These are phyloP conservation scores for Gorsachius magnificus DNA, from an alignment of 2,797 vertebrate species.

Conservation along the genomic window DNA sequence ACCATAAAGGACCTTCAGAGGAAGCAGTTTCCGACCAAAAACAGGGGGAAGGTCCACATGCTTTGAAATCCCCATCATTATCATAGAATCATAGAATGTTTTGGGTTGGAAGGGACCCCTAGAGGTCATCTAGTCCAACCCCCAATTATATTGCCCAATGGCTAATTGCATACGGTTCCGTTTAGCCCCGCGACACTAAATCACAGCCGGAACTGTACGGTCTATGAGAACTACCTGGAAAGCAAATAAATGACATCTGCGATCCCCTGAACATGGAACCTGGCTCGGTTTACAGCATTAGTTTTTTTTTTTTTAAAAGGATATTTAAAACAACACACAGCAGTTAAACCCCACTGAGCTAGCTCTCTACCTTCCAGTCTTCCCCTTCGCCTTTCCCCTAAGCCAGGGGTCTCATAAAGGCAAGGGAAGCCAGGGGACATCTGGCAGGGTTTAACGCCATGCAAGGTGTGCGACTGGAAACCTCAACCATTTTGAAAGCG, in stretches of 20 bases:
- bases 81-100: no score
- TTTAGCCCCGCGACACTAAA: background rate
- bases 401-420: background rate
- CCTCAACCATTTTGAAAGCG: background rate
- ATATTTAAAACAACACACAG: background rate
- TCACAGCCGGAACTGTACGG: background rate
- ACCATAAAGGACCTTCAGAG: background rate
- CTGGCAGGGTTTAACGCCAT: background rate
- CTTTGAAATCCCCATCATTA: background rate
- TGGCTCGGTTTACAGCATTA: conserved; percentile 10
- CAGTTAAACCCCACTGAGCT: background rate
- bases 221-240: conserved; percentile 16
- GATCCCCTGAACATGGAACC: background rate
- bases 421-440: background rate
- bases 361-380: background rate
- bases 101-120: no score
- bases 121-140: no score
- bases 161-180: background rate
- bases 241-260: conserved; percentile 45
- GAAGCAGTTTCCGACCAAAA: background rate
- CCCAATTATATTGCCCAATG: background rate
- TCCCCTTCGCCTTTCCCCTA: background rate
- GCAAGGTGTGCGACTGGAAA: background rate
- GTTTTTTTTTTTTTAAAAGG: background rate
- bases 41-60: fast-evolving